Evolutionary conservation across 1,140 invertebrate species (phyloP), one percentile per base, ranked within the genome.

Genomic region (Dysdera silvatica): DNA sequence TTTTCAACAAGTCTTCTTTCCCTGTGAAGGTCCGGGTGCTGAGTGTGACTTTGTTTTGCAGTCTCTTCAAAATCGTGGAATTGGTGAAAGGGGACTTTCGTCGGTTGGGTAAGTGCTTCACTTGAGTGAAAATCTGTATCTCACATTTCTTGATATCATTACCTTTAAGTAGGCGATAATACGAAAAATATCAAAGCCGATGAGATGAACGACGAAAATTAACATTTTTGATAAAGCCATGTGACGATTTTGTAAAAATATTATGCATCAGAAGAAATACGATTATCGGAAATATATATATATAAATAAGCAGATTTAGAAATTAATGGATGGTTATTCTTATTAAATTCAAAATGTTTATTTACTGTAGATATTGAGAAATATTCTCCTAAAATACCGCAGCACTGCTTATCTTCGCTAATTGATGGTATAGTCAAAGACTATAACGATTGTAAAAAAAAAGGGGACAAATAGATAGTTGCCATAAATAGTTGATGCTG

Each of bases 21-120:
- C 69, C 6, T 64, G 68, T 29, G 66, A 62, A 20, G 59, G 31
- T 24, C 68, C 48, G 33, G 69, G 18, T 68, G 71, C 37, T 64
- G 65, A 47, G 16, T 71, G 70, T 59, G 76, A 77, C 49, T 64
- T 67, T 18, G 68, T 75, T 16, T 65, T 77, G 2, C 68, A 72
- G 23, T 59, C 65, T 16, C 54, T 77, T 14, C 55, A 68, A 35
- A 63, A 68, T 2, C 41, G 66, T 43, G 74, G 73, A 4, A 71
- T 77, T 43, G 74, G 74, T 14, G 53, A 57, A 24, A 69, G 63
- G 10, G 40, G 54, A 6, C 61, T 69, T 10, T 71, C 74, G 23
- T 71, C 72, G 18, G 53, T 77, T 35, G 72, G 74, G 75, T 77
- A 60, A 66, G 52, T 66, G 65, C 20, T 0, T 53, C 2, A 8